Evolutionary conservation across 1,140 invertebrate species (phyloP).

Genomic region (Drosophila oshimai): DNA sequence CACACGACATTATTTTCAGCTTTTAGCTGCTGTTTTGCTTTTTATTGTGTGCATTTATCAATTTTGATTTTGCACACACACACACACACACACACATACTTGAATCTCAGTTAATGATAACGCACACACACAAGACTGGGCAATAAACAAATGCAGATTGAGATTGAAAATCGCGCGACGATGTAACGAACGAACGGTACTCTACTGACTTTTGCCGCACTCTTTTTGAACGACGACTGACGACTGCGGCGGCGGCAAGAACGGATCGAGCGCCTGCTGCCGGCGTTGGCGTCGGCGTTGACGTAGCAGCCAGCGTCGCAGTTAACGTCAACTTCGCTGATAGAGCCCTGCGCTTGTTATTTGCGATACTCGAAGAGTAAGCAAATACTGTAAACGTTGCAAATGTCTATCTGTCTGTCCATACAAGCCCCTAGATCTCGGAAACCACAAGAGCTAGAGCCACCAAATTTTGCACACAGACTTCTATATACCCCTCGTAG

Average conservation of each 20-base stretch:
- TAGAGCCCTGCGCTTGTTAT: conserved; percentile 43
- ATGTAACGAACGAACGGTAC: conserved; percentile 70
- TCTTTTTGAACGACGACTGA: conserved; percentile 73
- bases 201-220: too few species aligned
- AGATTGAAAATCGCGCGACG: conserved; percentile 68
- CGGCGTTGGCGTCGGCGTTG: conserved; percentile 9
- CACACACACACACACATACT: conserved; percentile 45
- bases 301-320: conserved; percentile 11
- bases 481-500: too few species aligned
- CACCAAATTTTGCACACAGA: too few species aligned
- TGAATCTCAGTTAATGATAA: too few species aligned
- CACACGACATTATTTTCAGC: conserved; percentile 7
- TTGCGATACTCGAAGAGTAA: too few species aligned
- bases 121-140: too few species aligned
- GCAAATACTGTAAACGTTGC: too few species aligned
- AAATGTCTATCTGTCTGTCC: too few species aligned
- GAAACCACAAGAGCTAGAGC: too few species aligned
- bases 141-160: conserved; percentile 38
- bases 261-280: conserved; percentile 64
- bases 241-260: conserved; percentile 67
- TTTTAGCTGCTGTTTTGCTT: not conserved
- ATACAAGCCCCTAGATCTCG: too few species aligned
- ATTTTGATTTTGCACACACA: conserved; percentile 58
- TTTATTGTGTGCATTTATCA: conserved; percentile 60
- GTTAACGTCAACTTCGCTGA: conserved; percentile 8